phyloP scores from a whole-genome alignment of 2,888 invertebrate genomes.

The Spisula subtruncata region DNA sequence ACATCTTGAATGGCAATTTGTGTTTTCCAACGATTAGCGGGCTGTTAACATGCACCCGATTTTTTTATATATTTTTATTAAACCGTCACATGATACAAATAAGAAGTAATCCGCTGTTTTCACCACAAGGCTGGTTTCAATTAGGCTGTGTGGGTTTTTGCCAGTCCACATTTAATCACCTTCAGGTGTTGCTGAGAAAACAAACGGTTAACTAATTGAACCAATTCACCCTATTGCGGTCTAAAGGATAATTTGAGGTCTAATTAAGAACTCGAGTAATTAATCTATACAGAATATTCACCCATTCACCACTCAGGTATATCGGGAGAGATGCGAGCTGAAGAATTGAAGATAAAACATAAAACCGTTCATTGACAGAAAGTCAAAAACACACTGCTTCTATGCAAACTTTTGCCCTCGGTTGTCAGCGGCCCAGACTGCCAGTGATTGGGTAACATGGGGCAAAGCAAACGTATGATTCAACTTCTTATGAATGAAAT shows the following conservation, averaged over 20 bases:
- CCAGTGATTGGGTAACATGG: background rate
- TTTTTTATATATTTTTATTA: background rate
- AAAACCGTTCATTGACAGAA: constrained; percentile 1
- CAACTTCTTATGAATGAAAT: constrained; percentile 23
- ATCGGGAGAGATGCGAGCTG: constrained; percentile 15
- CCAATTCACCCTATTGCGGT: constrained; percentile 27
- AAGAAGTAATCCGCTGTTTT: constrained; percentile 18
- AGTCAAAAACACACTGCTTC: background rate
- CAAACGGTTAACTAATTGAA: constrained; percentile 34
- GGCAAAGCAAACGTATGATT: background rate
- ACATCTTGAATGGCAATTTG: background rate
- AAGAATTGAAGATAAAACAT: background rate
- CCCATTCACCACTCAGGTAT: background rate
- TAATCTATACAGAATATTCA: constrained; percentile 27
- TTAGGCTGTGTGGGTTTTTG: constrained; percentile 30
- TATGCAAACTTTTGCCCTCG: background rate
- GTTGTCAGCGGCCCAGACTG: background rate
- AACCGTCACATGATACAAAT: constrained; percentile 11
- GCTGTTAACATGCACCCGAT: background rate
- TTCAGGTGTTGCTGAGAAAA: constrained; percentile 41
- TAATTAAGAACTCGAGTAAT: constrained; percentile 44
- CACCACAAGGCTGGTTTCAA: constrained; percentile 11
- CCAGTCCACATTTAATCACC: constrained; percentile 32
- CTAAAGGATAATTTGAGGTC: constrained; percentile 30
- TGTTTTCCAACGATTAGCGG: background rate